Conservation (phyloP, 2,113 vertebrate genomes). For the Rhegmatorhina hoffmannsi region DNA sequence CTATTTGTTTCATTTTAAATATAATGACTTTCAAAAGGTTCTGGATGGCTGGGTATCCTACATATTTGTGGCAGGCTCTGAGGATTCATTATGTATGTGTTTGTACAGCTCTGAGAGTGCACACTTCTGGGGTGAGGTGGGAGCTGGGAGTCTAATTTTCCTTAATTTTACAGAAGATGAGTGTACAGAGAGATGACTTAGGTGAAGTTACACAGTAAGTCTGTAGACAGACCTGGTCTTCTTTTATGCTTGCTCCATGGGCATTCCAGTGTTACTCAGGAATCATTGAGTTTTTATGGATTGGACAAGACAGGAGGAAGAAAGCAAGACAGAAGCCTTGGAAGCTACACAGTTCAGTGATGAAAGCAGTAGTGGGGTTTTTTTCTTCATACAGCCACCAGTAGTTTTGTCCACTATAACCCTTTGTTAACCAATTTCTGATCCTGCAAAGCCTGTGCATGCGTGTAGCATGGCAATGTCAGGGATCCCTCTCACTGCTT, state of each 20-base stretch:
- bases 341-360: not conserved
- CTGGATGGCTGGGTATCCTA: not conserved
- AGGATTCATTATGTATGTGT: not conserved
- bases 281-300: not conserved
- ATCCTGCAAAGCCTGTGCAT: not conserved
- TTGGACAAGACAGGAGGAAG: not conserved
- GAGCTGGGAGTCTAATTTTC: not conserved
- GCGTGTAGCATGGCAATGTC: rapidly evolving
- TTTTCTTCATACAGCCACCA: not conserved
- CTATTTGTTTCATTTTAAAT: not conserved
- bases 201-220: not conserved
- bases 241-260: not conserved
- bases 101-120: not conserved
- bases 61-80: not conserved
- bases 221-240: not conserved
- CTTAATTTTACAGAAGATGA: not conserved
- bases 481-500: not conserved
- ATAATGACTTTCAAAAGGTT: not conserved
- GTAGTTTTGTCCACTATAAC: not conserved
- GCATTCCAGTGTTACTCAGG: not conserved
- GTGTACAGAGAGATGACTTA: not conserved
- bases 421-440: not conserved
- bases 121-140: not conserved
- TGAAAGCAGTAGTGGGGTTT: not conserved
- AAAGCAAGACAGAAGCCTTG: not conserved